Base-by-base conservation (phyloP, 1,140 invertebrate species). In the Andrena cerasifolii region DNA sequence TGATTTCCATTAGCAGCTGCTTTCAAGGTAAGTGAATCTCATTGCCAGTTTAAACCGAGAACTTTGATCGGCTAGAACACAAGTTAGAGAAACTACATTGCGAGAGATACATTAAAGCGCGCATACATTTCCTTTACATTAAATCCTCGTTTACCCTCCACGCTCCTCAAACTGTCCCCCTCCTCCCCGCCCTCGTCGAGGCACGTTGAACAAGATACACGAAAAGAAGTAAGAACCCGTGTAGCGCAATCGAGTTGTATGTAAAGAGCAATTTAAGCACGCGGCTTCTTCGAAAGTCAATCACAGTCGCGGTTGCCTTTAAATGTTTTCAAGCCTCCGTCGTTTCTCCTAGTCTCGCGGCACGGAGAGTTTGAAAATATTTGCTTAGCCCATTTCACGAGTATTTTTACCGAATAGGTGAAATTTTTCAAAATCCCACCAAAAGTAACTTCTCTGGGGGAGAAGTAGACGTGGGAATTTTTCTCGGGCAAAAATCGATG, bases 191-290 rank as follows among this genome's bases (percentile, higher is more conserved):
- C n/a, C 2, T 2, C 18, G n/a, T 8, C n/a, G 45, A n/a, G 7
- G n/a, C 49, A 8, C 49, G 18, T 51, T 24, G 24, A 51, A 51
- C n/a, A 58, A 58, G 54, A 58, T 31, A 58, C 49, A 51, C 49
- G 49, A 51, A 51, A 33, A 58, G 28, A 33, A 58, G 16, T 3
- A 18, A 58, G n/a, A 58, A 18, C 28, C 21, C 5, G 54, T 18
- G n/a, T 58, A 18, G 28, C 28, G 28, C 18, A 58, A 58, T n/a
- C 5, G 16, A 3, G 31, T 24, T 8, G 16, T 58, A 28, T 58
- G 31, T 58, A n/a, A 7, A 33, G 31, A 58, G 28, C 54, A 33
- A 24, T 58, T 33, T n/a, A 56, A 56, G 18, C 54, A 3, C 16
- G 28, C 28, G 16, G 0, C 18, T 31, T 58, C 54, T 6, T 33